A percentile compares a stretch with the other conserved stretches of the same genome.
Conservation (phyloP, 2,888 invertebrate species). For the Trachelus stipa region DNA sequence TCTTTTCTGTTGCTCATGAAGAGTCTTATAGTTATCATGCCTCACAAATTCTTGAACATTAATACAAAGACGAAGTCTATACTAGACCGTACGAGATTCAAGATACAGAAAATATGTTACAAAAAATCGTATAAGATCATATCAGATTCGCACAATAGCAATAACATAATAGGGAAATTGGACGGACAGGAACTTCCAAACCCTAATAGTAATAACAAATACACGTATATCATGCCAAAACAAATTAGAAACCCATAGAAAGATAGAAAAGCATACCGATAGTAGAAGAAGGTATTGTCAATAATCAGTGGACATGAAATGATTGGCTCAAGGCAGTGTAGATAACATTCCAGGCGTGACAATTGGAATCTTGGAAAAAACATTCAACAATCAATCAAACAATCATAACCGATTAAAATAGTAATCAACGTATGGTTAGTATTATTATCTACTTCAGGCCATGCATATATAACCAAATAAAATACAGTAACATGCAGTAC, state of each 20-base stretch:
- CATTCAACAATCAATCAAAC: slow-evolving; percentile 23
- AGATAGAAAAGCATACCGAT: slow-evolving; percentile 30
- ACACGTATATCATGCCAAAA: neutral
- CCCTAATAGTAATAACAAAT: neutral
- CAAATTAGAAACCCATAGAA: neutral
- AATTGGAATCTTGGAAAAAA: slow-evolving; percentile 61
- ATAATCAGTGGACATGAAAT: slow-evolving; percentile 55
- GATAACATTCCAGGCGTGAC: slow-evolving; percentile 60
- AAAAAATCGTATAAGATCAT: neutral
- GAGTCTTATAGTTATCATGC: neutral
- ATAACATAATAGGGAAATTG: neutral
- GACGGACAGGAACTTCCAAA: neutral
- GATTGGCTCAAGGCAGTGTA: slow-evolving; percentile 61
- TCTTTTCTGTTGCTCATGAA: neutral
- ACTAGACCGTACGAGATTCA: neutral
- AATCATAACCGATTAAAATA: slow-evolving; percentile 11
- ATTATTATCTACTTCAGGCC: slow-evolving; percentile 12
- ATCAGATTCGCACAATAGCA: neutral
- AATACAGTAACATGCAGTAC: neutral
- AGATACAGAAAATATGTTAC: too few relatives aligned
- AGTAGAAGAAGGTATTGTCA: slow-evolving; percentile 57
- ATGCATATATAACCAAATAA: slow-evolving; percentile 27
- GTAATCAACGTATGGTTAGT: neutral
- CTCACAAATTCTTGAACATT: neutral
- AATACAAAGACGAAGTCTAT: neutral